Conservation (phyloP, 2,888 invertebrate genomes). For the Cheilosia scutellata region DNA sequence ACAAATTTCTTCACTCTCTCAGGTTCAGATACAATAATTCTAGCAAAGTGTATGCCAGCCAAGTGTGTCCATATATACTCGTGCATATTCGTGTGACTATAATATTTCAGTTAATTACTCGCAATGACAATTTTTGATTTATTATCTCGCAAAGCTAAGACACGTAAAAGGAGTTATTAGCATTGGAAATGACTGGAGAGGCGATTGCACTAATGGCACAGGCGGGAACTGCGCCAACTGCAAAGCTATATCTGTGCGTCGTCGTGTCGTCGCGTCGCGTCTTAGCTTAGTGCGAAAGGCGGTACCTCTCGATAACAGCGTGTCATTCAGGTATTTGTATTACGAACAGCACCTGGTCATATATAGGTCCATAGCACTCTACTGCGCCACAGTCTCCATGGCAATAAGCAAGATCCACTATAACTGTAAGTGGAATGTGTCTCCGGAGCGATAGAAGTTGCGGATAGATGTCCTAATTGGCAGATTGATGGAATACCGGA, state of each 20-base stretch:
- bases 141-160: constrained; percentile 63
- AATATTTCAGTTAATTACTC: constrained; percentile 75
- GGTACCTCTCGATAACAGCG: constrained; percentile 58
- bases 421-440: constrained; percentile 51
- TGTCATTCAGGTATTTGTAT: constrained; percentile 65
- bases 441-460: constrained; percentile 50
- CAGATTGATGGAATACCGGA: constrained; percentile 68
- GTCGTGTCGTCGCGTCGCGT: not conserved
- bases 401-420: constrained; percentile 15
- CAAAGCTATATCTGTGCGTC: not conserved
- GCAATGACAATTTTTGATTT: constrained; percentile 75
- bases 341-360: constrained; percentile 55
- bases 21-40: not conserved
- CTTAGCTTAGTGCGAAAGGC: constrained; percentile 29
- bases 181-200: constrained; percentile 67
- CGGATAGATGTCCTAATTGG: constrained; percentile 61
- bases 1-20: constrained; percentile 21
- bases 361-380: constrained; percentile 22
- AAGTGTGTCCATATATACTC: not conserved
- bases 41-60: not conserved
- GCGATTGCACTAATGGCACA: constrained; percentile 73
- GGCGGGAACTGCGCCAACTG: constrained; percentile 41
- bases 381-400: not conserved
- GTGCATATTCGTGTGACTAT: constrained; percentile 48
- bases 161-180: constrained; percentile 74